These are phyloP conservation scores for Sussaba pulchella DNA, from an alignment of 2,888 invertebrate species.

Conservation along the genomic window DNA sequence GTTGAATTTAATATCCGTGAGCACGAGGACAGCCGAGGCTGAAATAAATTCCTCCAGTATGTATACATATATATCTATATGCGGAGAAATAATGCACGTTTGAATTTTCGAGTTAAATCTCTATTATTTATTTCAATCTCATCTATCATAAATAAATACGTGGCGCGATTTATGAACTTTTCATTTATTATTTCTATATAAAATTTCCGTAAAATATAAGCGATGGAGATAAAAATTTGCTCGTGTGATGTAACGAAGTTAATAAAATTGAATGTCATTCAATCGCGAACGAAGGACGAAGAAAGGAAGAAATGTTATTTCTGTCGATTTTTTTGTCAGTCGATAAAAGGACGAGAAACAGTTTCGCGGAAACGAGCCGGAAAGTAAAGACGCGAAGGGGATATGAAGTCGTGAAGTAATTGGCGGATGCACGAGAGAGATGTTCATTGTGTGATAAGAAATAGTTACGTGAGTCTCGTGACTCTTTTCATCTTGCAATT, in stretches of 20 bases:
- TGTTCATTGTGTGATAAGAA: slow-evolving; percentile 7
- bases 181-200: too few relatives aligned
- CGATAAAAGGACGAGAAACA: not conserved
- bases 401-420: slow-evolving; percentile 28
- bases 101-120: not conserved
- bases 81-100: not conserved
- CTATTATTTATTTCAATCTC: not conserved
- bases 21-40: not conserved
- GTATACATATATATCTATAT: too few relatives aligned
- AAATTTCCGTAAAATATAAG: too few relatives aligned
- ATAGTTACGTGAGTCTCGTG: slow-evolving; percentile 17
- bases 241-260: too few relatives aligned
- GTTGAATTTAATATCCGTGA: not conserved
- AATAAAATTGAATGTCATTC: too few relatives aligned
- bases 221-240: too few relatives aligned
- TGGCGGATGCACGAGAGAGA: slow-evolving; percentile 5
- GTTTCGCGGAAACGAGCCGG: not conserved
- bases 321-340: not conserved
- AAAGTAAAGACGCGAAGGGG: slow-evolving; percentile 10
- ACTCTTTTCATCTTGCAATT: slow-evolving; percentile 12
- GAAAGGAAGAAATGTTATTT: too few relatives aligned
- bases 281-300: too few relatives aligned
- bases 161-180: too few relatives aligned
- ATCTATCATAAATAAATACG: not conserved
- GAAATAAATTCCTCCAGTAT: slow-evolving; percentile 1